A percentile compares a stretch with the other conserved stretches of the same genome.
Conservation (phyloP, 1,140 invertebrate genomes). For the Plectus sambesii region DNA sequence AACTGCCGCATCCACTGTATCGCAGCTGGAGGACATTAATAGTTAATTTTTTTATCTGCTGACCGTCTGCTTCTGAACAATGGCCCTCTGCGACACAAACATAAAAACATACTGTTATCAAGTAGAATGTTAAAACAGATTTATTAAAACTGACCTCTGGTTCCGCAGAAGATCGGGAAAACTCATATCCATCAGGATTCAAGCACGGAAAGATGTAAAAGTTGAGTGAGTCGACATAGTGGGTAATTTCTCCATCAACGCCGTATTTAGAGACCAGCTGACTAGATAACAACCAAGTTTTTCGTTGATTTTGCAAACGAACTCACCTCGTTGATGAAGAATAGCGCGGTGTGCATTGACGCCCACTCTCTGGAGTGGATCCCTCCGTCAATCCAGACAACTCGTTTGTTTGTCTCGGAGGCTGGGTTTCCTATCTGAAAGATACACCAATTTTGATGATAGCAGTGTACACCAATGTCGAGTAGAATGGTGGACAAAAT, state of each 20-base stretch:
- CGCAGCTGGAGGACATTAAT: too few species aligned
- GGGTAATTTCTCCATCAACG: conserved; percentile 38
- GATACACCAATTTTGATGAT: neutral
- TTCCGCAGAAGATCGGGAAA: conserved; percentile 48
- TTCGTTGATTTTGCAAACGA: conserved; percentile 3
- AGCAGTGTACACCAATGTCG: too few species aligned
- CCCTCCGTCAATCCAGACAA: conserved; percentile 43
- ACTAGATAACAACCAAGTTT: conserved; percentile 7
- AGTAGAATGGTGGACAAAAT: too few species aligned
- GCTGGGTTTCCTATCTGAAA: conserved; percentile 37
- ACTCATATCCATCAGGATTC: conserved; percentile 63
- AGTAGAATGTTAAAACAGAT: too few species aligned
- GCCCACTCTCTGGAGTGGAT: conserved; percentile 45
- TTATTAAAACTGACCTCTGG: conserved; percentile 23
- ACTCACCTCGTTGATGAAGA: conserved; percentile 39
- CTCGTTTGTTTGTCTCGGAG: conserved; percentile 27
- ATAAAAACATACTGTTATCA: too few species aligned
- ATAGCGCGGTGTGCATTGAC: conserved; percentile 43
- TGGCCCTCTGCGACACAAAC: too few species aligned
- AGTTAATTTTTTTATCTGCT: too few species aligned
- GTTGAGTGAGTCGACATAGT: conserved; percentile 46
- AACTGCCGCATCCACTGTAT: too few species aligned
- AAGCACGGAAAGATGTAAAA: conserved; percentile 57
- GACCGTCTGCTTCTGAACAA: too few species aligned
- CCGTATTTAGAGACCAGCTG: conserved; percentile 43